These are phyloP conservation scores for Bettongia penicillata DNA, from an alignment of 2,113 vertebrate genomes.

Conservation along the genomic window DNA sequence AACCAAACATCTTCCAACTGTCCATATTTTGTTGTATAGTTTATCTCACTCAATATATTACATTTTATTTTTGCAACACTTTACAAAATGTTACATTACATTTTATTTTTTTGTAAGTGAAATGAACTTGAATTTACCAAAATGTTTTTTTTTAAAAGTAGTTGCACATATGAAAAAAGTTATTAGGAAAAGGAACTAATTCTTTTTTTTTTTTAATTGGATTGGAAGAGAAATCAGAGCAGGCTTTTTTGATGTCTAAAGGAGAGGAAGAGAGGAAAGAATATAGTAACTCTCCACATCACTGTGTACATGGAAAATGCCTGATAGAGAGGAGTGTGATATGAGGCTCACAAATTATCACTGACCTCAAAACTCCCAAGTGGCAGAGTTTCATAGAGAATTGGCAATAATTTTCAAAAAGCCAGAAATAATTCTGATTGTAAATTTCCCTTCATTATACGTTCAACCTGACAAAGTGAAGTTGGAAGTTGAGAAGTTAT, in stretches of 20 bases:
- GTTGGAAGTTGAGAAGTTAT: slow-evolving; percentile 49
- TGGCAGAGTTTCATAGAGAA: slow-evolving; percentile 25
- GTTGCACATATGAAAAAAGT: slow-evolving; percentile 12
- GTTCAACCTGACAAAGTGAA: slow-evolving; percentile 19
- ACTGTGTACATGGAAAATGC: neutral
- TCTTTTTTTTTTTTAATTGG: slow-evolving; percentile 41
- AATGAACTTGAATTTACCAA: slow-evolving; percentile 22
- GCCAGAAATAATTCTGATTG: neutral
- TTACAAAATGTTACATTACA: neutral
- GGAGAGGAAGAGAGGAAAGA: neutral
- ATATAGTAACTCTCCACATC: slow-evolving; percentile 2
- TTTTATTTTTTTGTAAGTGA: neutral
- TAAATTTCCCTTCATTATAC: slow-evolving; percentile 11
- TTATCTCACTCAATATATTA: slow-evolving; percentile 18
- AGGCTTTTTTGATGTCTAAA: slow-evolving; percentile 20
- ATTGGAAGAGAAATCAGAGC: slow-evolving; percentile 45
- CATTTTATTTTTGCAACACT: neutral
- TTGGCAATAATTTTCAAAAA: slow-evolving; percentile 25
- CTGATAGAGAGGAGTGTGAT: neutral
- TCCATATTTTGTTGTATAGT: neutral
- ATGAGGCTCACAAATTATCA: neutral
- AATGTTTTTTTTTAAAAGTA: slow-evolving; percentile 29
- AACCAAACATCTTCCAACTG: slow-evolving; percentile 15
- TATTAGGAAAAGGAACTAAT: slow-evolving; percentile 32
- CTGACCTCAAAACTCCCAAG: slow-evolving; percentile 30